phyloP scores from a whole-genome alignment of 2,797 vertebrate species.

The Helicolenus hilgendorfi region DNA sequence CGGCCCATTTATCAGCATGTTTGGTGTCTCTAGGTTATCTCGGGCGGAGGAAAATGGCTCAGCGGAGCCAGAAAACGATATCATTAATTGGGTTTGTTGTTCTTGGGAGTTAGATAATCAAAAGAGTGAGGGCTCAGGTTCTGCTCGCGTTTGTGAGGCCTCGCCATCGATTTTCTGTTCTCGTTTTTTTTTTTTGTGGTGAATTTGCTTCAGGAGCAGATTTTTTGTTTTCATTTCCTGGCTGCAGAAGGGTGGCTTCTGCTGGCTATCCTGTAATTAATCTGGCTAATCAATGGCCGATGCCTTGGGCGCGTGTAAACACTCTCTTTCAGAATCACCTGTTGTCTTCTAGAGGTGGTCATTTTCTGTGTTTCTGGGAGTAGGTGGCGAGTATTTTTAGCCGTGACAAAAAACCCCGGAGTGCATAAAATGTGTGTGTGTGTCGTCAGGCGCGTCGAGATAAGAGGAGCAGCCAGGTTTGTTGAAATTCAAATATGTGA shows the following conservation, averaged over 20 bases:
- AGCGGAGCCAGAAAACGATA: constrained; percentile 57
- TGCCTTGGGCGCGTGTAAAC: constrained; percentile 32
- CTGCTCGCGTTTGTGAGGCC: constrained; percentile 45
- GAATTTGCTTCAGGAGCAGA: constrained; percentile 60
- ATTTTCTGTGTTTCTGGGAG: background rate
- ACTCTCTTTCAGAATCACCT: constrained; percentile 52
- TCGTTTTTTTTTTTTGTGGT: background rate
- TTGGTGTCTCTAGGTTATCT: constrained; percentile 76
- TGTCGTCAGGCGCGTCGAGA: background rate
- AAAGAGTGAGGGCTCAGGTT: constrained; percentile 49
- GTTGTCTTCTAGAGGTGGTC: constrained; percentile 27
- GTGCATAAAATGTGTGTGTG: background rate
- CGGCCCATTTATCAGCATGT: constrained; percentile 73
- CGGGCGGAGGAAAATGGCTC: constrained; percentile 62
- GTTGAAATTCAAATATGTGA: constrained; percentile 45
- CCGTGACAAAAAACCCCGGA: background rate
- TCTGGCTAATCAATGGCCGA: constrained; percentile 72
- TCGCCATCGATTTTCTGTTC: constrained; percentile 61
- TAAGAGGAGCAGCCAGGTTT: constrained; percentile 41
- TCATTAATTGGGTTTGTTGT: constrained; percentile 80
- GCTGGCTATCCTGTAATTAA: constrained; percentile 72
- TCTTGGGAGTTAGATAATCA: constrained; percentile 72
- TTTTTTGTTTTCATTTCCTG: constrained; percentile 73
- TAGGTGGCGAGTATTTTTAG: background rate
- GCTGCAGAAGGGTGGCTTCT: constrained; percentile 34